phyloP scores from a whole-genome alignment of 1,140 invertebrate species.

The Leucophenga varia region DNA sequence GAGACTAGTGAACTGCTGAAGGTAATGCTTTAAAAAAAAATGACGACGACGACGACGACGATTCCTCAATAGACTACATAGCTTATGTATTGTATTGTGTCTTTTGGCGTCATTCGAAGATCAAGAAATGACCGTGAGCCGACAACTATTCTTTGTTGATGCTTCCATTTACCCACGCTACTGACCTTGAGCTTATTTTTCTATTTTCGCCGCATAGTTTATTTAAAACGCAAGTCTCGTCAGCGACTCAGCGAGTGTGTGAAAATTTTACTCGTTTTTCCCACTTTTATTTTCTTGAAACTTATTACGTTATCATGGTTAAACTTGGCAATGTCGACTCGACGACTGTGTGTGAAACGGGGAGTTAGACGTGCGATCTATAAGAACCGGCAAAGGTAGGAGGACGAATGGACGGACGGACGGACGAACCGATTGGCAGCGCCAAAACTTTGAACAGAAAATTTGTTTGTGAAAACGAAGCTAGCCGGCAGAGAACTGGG shows the following conservation, averaged over 20 bases:
- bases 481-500: no score
- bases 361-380: no score
- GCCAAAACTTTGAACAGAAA: no score
- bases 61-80: neutral
- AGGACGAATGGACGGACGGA: no score
- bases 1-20: no score
- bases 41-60: neutral
- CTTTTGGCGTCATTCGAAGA: constrained; percentile 4
- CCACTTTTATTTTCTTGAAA: constrained; percentile 44
- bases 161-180: constrained; percentile 35
- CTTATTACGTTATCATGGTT: constrained; percentile 21
- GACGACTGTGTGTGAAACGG: no score
- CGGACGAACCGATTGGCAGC: no score
- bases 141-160: neutral
- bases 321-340: neutral
- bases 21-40: neutral
- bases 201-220: constrained; percentile 29
- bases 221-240: neutral
- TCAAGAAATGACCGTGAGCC: constrained; percentile 8
- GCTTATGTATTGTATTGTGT: neutral
- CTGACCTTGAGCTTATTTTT: constrained; percentile 47
- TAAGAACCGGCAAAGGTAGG: no score
- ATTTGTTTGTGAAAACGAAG: no score
- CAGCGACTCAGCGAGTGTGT: constrained; percentile 23
- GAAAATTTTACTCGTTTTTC: constrained; percentile 41